Conservation (phyloP, 37 sponge, comb jelly and placozoan species). For the Agelas oroides region DNA sequence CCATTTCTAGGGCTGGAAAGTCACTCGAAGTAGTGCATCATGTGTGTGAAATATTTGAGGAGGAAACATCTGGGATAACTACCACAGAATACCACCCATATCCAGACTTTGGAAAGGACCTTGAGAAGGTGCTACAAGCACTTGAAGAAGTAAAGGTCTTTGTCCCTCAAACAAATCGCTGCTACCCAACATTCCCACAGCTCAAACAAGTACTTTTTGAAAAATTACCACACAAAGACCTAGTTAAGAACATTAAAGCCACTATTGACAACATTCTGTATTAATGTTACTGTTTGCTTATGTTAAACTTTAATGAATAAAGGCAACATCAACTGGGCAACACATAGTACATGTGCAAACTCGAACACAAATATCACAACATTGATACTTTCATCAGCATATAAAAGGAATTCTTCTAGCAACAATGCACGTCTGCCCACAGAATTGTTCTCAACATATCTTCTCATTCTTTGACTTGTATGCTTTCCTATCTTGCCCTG, state of each 20-base stretch:
- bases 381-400: not conserved
- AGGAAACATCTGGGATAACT: not conserved
- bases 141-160: slow-evolving; percentile 45
- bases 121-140: slow-evolving; percentile 4
- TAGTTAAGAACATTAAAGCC: not conserved
- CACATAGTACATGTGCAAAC: slow-evolving; percentile 14
- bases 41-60: slow-evolving; percentile 38
- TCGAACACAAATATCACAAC: slow-evolving; percentile 42
- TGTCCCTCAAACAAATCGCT: not conserved
- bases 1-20: slow-evolving; percentile 32
- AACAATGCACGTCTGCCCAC: slow-evolving; percentile 17
- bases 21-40: slow-evolving; percentile 24
- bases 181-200: not conserved
- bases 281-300: too few relatives aligned
- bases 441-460: not conserved
- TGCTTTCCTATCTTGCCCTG: not conserved
- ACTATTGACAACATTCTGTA: not conserved
- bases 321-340: not conserved
- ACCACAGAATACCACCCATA: not conserved
- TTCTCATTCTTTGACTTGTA: not conserved
- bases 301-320: not conserved
- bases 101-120: slow-evolving; percentile 36
- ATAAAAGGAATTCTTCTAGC: not conserved
- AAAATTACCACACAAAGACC: not conserved
- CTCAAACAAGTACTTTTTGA: not conserved